These are phyloP conservation scores for Jaculus jaculus DNA, from an alignment of 2,113 vertebrate species.

Conservation along the genomic window DNA sequence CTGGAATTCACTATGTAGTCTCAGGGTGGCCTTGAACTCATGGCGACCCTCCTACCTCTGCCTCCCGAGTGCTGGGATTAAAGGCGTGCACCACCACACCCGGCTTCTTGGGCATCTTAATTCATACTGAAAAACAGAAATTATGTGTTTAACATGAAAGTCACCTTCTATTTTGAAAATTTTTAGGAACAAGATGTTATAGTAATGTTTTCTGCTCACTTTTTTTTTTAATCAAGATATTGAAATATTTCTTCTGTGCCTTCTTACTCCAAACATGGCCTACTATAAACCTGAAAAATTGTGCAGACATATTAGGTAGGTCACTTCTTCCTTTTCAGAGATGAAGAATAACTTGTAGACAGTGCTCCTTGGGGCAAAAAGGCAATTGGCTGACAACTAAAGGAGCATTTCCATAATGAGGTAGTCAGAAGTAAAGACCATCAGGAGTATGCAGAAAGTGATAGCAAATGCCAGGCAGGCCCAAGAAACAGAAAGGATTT, in stretches of 20 bases:
- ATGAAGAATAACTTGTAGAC: background rate
- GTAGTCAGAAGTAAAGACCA: conserved; percentile 23
- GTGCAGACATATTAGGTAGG: background rate
- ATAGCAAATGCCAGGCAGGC: conserved; percentile 14
- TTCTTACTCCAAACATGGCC: background rate
- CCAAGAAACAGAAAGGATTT: conserved; percentile 15
- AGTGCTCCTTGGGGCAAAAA: conserved; percentile 13
- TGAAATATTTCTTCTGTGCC: background rate
- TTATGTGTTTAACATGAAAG: background rate
- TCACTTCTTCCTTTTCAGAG: background rate
- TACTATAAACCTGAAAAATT: conserved; percentile 29
- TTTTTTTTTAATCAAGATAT: background rate
- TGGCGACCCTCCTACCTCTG: too few species aligned
- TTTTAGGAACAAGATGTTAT: background rate
- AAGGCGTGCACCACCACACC: too few species aligned
- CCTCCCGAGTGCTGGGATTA: too few species aligned
- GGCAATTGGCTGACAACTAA: background rate
- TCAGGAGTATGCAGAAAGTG: conserved; percentile 37
- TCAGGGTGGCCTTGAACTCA: too few species aligned
- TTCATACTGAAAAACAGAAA: background rate
- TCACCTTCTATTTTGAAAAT: background rate
- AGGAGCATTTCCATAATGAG: conserved; percentile 50
- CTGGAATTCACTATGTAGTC: too few species aligned
- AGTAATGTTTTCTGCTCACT: background rate
- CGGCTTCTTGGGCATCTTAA: background rate